A percentile compares a stretch with the other conserved stretches of the same genome.
Evolutionary conservation across 2,797 vertebrate species (phyloP).

Genomic region (Artibeus lituratus): DNA sequence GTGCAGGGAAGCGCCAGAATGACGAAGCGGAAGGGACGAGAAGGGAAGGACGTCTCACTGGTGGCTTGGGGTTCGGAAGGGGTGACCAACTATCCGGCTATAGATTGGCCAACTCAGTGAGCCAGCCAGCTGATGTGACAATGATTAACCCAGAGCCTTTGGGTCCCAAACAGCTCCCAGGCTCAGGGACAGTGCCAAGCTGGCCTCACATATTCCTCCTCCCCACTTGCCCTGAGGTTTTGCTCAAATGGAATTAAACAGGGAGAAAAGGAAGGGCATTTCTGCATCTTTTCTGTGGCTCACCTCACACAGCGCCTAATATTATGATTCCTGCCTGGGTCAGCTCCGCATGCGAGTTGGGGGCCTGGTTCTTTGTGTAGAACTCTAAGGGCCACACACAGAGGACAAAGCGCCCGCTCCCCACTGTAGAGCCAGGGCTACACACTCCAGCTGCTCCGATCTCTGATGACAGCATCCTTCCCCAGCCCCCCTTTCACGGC

Average conservation of each 20-base stretch:
- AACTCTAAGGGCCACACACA: not conserved
- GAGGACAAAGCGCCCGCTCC: not conserved
- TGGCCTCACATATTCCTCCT: fast-evolving
- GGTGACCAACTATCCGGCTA: too few relatives aligned
- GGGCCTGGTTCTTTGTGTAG: not conserved
- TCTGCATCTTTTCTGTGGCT: not conserved
- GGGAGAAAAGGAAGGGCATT: not conserved
- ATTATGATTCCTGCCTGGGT: not conserved
- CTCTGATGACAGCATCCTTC: not conserved
- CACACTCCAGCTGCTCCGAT: not conserved
- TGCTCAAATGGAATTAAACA: not conserved
- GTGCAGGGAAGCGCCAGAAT: not conserved
- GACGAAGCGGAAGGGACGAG: not conserved
- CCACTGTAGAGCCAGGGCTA: not conserved
- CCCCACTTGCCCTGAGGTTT: not conserved
- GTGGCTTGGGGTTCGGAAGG: not conserved
- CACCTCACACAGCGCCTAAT: not conserved
- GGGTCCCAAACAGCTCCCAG: not conserved
- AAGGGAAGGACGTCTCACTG: not conserved
- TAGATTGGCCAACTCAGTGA: not conserved
- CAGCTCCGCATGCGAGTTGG: not conserved
- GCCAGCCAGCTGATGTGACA: not conserved
- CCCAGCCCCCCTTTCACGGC: not conserved
- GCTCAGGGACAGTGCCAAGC: not conserved
- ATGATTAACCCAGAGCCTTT: not conserved